phyloP scores from a whole-genome alignment of 2,888 invertebrate genomes.

The Drosophila rubida region DNA sequence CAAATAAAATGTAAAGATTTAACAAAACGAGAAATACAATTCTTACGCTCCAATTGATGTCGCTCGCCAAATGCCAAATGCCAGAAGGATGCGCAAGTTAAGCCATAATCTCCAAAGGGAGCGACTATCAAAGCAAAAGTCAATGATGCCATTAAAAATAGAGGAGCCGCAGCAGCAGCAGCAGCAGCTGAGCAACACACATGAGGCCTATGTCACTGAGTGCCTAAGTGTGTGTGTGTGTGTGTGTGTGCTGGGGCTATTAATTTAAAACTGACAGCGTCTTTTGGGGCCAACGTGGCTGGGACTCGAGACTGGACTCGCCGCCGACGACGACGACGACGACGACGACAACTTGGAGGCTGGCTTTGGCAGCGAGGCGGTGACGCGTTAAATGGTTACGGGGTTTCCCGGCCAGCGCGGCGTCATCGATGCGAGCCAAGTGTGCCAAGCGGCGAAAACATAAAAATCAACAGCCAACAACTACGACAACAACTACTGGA shows the following conservation, averaged over 20 bases:
- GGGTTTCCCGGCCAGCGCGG: conserved; percentile 64
- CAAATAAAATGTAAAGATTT: conserved; percentile 73
- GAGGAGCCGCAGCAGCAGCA: conserved; percentile 27
- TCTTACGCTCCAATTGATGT: neutral
- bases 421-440: conserved; percentile 58
- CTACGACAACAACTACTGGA: conserved; percentile 24
- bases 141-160: conserved; percentile 74
- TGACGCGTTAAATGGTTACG: conserved; percentile 77
- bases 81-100: conserved; percentile 8
- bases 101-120: conserved; percentile 13
- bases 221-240: conserved; percentile 1
- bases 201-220: conserved; percentile 37
- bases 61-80: conserved; percentile 12
- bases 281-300: conserved; percentile 66
- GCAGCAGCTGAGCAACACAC: conserved; percentile 34
- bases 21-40: conserved; percentile 27
- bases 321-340: no score
- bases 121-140: conserved; percentile 60
- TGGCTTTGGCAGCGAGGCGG: conserved; percentile 69
- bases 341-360: conserved; percentile 48
- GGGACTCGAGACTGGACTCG: conserved; percentile 31
- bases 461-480: conserved; percentile 68
- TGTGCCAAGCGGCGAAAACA: conserved; percentile 70
- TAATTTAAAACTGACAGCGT: conserved; percentile 75
- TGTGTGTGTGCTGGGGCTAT: conserved; percentile 61